phyloP scores from a whole-genome alignment of 2,113 vertebrate species.

The Drymodes brunneopygia region DNA sequence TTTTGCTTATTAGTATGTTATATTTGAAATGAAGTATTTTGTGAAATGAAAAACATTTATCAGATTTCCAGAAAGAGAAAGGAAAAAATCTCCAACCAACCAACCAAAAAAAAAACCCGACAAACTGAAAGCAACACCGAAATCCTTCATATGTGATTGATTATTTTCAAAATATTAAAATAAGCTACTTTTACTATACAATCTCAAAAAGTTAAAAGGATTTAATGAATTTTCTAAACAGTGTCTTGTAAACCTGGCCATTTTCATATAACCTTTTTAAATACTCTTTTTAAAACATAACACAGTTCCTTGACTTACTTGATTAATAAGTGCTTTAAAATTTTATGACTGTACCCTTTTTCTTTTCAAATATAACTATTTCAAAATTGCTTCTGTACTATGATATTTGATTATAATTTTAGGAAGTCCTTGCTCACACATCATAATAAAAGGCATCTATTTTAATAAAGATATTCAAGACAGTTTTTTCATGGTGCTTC shows the following conservation, averaged over 20 bases:
- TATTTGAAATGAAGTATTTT: neutral
- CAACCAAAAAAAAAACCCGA: neutral
- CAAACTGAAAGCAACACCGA: neutral
- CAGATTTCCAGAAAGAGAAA: neutral
- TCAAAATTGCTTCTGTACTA: neutral
- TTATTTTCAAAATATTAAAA: neutral
- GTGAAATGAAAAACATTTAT: neutral
- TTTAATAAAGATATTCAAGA: neutral
- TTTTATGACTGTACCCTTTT: accelerated
- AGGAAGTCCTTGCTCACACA: neutral
- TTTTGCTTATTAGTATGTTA: neutral
- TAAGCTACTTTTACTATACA: neutral
- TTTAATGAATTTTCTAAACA: neutral
- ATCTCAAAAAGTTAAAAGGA: neutral
- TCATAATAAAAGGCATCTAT: neutral
- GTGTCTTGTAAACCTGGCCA: neutral
- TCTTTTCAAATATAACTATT: neutral
- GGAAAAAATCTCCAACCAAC: neutral
- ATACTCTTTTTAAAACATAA: neutral
- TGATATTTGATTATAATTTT: neutral
- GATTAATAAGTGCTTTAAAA: neutral
- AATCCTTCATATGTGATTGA: neutral
- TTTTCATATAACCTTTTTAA: neutral
- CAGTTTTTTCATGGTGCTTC: neutral
- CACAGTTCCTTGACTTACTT: neutral